Base-by-base conservation (phyloP, 1,140 invertebrate genomes). In the Eupristina koningsbergeri region DNA sequence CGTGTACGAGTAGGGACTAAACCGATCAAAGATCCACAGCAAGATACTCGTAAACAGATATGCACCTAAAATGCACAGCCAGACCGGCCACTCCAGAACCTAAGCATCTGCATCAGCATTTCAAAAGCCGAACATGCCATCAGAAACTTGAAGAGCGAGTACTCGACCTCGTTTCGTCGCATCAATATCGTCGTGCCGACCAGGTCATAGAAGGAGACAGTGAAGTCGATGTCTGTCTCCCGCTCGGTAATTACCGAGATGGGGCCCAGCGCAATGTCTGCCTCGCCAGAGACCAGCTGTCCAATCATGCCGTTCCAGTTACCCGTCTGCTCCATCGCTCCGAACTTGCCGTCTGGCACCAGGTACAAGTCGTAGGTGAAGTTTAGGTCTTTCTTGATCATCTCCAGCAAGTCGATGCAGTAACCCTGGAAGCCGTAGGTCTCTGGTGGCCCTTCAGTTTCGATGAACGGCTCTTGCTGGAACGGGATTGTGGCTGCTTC, bases 1-100 rank as follows among this genome's bases (percentile, higher is more conserved):
- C 89, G 98, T 97, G 86, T 97, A 98, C 86, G 97, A 98, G 91
- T 99, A 99, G 0, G 98, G 98, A 88, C 97, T 98, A 95, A 97
- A 98, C 85, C 96, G 96, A 91, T 99, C 98, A 89, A 99, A 99
- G 1, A 98, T 91, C 96, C 97, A 99, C 95, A 99, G 96, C 0
- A 99, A 93, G 69, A 99, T 94, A 89, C 98, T 97, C 9, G 98
- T 99, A 89, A 98, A 97, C 89, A 98, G 96, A 90, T 99, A 99
- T 0, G 98, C 98, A 0, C 95, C 98, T 73, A 99, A 93, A 88
- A 99, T 99, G 87, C 98, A 99, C 13, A 97, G 93, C 98, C 98
- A 99, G 0, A 99, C 98, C 86, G 98, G 96, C 84, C 96, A 96
- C 90, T 99, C 98, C 79, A 99, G 92, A 9, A 99, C 98, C n/a